These are phyloP conservation scores for Nannobrachium achirus DNA, from an alignment of 2,113 vertebrate genomes.

Conservation along the genomic window DNA sequence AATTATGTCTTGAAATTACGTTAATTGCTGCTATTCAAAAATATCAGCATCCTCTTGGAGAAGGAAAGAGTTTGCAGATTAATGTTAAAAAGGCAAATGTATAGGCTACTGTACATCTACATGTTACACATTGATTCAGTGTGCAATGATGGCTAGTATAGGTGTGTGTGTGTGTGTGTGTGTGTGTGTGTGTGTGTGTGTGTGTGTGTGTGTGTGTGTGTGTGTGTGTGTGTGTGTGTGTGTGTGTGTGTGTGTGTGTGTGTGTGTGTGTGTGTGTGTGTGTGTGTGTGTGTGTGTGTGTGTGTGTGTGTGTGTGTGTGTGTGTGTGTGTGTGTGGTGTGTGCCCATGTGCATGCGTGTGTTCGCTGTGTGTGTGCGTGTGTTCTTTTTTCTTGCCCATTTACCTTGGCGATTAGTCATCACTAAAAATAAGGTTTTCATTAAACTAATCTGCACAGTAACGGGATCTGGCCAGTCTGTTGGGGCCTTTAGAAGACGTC, in stretches of 20 bases:
- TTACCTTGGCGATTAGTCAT: too few relatives aligned
- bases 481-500: too few relatives aligned
- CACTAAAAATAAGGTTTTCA: too few relatives aligned
- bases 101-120: conserved; percentile 19
- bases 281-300: background rate
- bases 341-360: background rate
- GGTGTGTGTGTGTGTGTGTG: conserved; percentile 1
- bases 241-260: background rate
- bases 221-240: background rate
- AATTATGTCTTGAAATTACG: conserved; percentile 74
- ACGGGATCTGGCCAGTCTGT: too few relatives aligned
- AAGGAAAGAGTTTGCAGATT: conserved; percentile 34
- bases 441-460: too few relatives aligned
- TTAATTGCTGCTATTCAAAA: conserved; percentile 73
- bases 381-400: background rate
- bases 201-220: conserved; percentile 2
- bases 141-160: conserved; percentile 27
- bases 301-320: background rate
- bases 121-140: too few relatives aligned
- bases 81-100: conserved; percentile 41
- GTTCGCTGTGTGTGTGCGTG: background rate
- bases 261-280: conserved; percentile 4
- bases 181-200: background rate
- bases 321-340: conserved; percentile 11
- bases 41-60: background rate